Base-by-base conservation (phyloP, 2,888 invertebrate genomes). In the Patella pellucida region DNA sequence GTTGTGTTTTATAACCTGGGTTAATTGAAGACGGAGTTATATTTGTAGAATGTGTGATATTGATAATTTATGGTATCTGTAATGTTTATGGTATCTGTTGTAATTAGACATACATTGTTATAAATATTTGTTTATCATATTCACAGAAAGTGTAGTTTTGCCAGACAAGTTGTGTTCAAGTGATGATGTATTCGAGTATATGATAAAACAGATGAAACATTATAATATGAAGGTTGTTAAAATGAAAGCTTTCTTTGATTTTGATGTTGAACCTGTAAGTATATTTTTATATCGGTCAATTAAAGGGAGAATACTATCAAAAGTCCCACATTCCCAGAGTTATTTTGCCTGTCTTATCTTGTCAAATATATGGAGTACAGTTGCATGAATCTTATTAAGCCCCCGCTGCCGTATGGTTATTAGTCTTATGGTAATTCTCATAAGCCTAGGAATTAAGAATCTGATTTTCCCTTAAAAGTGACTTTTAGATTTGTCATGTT, bases 221-320 rank as follows among this genome's bases (percentile, higher is more conserved):
- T 95, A 94, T 87, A 92, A 93, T 56, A 94, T 95, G 93, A 93
- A 93, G 77, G 94, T 94, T 0, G 92, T 95, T 52, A 92, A 93
- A 72, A 94, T 95, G 94, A 92, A 88, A 52, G 90, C 91, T 5
- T 72, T 74, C 41, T 75, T 83, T 68, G 78, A 78, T 68, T 73
- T 79, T 41, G 81, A 81, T 68, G 71, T 78, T 27, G 83, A 82
- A 52, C 78, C 75, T 51, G 82, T 83, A 70, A 78, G 78, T 74
- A 5, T 16, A 16, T 15, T 56, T 23, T 12, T 5, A 23, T 62
- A 9, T 41, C 9, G 41, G 41, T 41, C 41, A 41, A 41, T 41
- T 9, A 41, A 41, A 41, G 41, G 41, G 41, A 41, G 41, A 9
- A 41, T 0, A 9, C 41, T 41, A 41, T 9, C 0, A 41, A 41